Base-by-base conservation (phyloP, 2,113 vertebrate genomes). In the Callionymus lyra region DNA sequence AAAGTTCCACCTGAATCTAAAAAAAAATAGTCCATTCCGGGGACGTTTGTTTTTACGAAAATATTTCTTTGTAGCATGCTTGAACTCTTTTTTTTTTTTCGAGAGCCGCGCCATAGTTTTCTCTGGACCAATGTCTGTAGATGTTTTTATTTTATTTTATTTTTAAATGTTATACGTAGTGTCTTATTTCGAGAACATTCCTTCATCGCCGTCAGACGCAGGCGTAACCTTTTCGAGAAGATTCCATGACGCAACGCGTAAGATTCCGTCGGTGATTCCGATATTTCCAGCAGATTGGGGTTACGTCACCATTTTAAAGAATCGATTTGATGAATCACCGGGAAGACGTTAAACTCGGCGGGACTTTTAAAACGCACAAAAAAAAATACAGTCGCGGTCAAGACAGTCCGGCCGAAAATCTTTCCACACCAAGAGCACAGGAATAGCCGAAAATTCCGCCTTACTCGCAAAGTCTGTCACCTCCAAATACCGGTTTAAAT, bases 151-250 rank as follows among this genome's bases (percentile, higher is more conserved):
- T 71, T 62, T 66, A 82, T 70, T 65, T 27, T 6, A 21, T 2
- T 34, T 5, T 18, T 19, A 68, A 66, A 34, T 48, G 59, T 64
- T 66, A 81, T 79, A 61, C 70, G 74, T 86, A 85, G 86, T 87
- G 84, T 87, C 84, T 87, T 87, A 86, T 85, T 83, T 86, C 86
- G 82, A 83, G 72, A 85, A 87, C 86, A 87, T 87, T 87, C 86
- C 86, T 84, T 76, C 76, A 81, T 82, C 79, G 83, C 84, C 81
- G 76, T 83, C 63, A 83, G 82, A 82, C 82, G 74, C 59, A 81
- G 74, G 76, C 79, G 66, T 76, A 69, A 56, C 61, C 68, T 76
- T 74, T 65, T 71, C 74, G 53, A 46, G 64, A 69, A 59, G 48
- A 57, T 16, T 44, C 40, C 10, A 62, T 58, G 48, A 73, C 63